These are phyloP conservation scores for Aphelinus certus DNA, from an alignment of 1,140 invertebrate species.

Conservation along the genomic window DNA sequence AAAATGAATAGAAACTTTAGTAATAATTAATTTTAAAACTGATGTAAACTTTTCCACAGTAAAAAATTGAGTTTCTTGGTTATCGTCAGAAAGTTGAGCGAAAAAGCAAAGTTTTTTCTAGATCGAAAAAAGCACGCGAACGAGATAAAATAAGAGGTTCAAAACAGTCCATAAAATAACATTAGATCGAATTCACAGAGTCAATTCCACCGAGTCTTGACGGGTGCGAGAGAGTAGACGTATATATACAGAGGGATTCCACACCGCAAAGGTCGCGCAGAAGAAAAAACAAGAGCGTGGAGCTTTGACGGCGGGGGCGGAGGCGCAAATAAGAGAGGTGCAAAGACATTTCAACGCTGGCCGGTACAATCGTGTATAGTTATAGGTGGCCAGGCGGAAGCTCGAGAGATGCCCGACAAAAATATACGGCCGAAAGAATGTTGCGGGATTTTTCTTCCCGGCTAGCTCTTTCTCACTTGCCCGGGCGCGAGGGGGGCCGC, in stretches of 20 bases:
- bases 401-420: slow-evolving; percentile 7
- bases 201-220: not conserved
- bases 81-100: too few species aligned
- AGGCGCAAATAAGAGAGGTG: slow-evolving; percentile 29
- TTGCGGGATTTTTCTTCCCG: slow-evolving; percentile 31
- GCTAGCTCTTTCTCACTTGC: not conserved
- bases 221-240: too few species aligned
- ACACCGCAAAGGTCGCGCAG: not conserved
- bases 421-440: slow-evolving; percentile 28
- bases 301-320: slow-evolving; percentile 13
- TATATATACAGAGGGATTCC: too few species aligned
- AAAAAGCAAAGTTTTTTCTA: not conserved
- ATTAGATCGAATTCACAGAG: not conserved
- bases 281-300: not conserved
- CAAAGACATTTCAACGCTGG: slow-evolving; percentile 17
- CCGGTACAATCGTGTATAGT: not conserved
- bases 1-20: too few species aligned
- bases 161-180: not conserved
- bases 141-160: too few species aligned
- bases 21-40: too few species aligned
- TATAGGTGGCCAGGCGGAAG: not conserved
- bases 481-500: too few species aligned
- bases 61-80: too few species aligned
- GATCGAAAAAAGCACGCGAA: not conserved
- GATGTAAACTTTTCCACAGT: too few species aligned